A percentile compares a stretch with the other conserved stretches of the same genome.
These are phyloP conservation scores for Mystacornis crossleyi DNA, from an alignment of 2,113 vertebrate species.

Conservation along the genomic window DNA sequence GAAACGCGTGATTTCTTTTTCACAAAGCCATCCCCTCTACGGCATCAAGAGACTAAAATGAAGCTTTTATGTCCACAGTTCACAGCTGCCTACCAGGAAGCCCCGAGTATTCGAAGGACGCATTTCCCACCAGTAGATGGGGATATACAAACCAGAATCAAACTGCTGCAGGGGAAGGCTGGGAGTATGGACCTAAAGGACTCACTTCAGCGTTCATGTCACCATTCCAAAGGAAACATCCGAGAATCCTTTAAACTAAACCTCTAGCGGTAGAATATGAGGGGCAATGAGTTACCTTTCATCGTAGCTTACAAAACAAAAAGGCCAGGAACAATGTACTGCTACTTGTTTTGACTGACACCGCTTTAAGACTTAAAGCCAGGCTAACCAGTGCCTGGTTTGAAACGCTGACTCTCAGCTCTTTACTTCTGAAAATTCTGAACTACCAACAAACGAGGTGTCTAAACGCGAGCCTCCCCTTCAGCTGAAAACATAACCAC, in stretches of 20 bases:
- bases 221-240: neutral
- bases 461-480: neutral
- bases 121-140: slow-evolving; percentile 26
- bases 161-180: neutral
- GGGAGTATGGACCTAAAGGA: neutral
- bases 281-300: neutral
- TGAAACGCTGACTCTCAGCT: neutral
- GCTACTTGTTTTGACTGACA: neutral
- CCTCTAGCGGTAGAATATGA: fast-evolving
- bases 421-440: neutral
- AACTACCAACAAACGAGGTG: neutral
- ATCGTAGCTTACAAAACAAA: neutral
- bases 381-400: fast-evolving
- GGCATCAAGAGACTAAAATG: neutral
- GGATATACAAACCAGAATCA: neutral
- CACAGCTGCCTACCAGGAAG: neutral
- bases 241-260: neutral
- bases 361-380: neutral
- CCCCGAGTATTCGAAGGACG: neutral
- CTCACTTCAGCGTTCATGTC: neutral
- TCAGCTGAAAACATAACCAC: neutral
- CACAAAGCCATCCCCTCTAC: neutral
- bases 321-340: fast-evolving
- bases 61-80: neutral
- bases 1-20: fast-evolving